Evolutionary conservation across 1,140 invertebrate species (phyloP).

Genomic region (Sycophaga agraensis): DNA sequence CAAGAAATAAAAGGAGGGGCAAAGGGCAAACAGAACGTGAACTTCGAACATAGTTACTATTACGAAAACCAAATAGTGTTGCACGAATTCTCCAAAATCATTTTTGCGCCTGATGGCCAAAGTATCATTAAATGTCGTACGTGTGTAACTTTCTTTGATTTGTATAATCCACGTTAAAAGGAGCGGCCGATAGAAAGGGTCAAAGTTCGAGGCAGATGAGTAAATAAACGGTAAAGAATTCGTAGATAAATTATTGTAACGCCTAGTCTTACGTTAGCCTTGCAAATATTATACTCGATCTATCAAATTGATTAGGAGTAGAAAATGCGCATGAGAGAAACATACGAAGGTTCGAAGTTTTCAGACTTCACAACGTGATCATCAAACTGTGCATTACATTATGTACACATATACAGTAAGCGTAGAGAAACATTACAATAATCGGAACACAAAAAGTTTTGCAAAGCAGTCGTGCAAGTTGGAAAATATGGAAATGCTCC

Average conservation of each 20-base stretch:
- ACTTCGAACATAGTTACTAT: conserved; percentile 30
- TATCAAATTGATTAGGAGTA: background rate
- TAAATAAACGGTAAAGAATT: background rate
- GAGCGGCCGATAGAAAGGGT: too few relatives aligned
- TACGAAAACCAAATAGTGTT: conserved; percentile 31
- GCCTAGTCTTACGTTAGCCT: conserved; percentile 31
- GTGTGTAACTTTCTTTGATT: conserved; percentile 1
- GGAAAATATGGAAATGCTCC: too few relatives aligned
- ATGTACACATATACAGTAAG: conserved; percentile 4
- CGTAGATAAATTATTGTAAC: conserved; percentile 30
- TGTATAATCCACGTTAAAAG: too few relatives aligned
- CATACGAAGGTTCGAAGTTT: background rate
- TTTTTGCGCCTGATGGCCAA: conserved; percentile 1
- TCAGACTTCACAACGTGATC: conserved; percentile 11
- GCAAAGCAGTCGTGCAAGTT: too few relatives aligned
- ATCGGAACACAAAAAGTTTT: too few relatives aligned
- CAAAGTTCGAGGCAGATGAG: too few relatives aligned
- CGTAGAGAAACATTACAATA: too few relatives aligned
- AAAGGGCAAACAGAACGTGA: conserved; percentile 8
- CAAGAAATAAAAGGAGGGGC: conserved; percentile 7
- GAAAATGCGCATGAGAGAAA: background rate
- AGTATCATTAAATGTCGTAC: conserved; percentile 5
- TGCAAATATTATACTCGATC: conserved; percentile 20
- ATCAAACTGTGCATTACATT: conserved; percentile 18
- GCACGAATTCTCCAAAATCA: conserved; percentile 21